Evolutionary conservation across 1,140 invertebrate species (phyloP), one percentile per base, ranked within the genome.

Genomic region (Diuraphis noxia): DNA sequence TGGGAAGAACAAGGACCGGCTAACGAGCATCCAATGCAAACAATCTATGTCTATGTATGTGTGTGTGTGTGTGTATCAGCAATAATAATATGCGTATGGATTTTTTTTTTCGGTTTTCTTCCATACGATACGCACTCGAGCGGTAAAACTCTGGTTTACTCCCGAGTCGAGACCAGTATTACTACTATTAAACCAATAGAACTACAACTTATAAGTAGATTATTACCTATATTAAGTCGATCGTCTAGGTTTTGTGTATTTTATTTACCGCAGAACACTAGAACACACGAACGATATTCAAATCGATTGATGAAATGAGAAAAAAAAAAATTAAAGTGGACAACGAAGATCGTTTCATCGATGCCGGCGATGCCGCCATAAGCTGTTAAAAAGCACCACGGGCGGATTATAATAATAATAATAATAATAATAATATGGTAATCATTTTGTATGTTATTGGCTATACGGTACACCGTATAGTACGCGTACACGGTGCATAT

Each of bases 21-120:
- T 91, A 91, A 91, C 89, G 89, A 91, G 89, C 77, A 36, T 79
- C 89, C 77, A 91, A 82, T 91, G 77, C 89, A 91, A 91, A 91
- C 89, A 91, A 91, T 91, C 34, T 30, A 2, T 46, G 17, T n/a
- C n/a, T n/a, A n/a, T n/a, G n/a, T n/a, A n/a, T 81, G 40, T 34
- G 23, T 40, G 34, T 38, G 6, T 38, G 34, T 46, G 41, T 34
- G n/a, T 46, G 82, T 34, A 30, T 30, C 40, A 40, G 23, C 30
- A 43, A 72, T 72, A 30, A 46, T 19, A 46, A 85, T 85, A 63
- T 40, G 40, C 43, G 36, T 88, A 88, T 63, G 86, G 86, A 56
- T 88, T 88, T 86, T 88, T 40, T 88, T 52, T 52, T 49, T 86
- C 7, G 43, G 25, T 52, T 86, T 86, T 86, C 85, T 23, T 86